Base-by-base conservation (phyloP, 2,888 invertebrate species). In the Microchrysa polita region DNA sequence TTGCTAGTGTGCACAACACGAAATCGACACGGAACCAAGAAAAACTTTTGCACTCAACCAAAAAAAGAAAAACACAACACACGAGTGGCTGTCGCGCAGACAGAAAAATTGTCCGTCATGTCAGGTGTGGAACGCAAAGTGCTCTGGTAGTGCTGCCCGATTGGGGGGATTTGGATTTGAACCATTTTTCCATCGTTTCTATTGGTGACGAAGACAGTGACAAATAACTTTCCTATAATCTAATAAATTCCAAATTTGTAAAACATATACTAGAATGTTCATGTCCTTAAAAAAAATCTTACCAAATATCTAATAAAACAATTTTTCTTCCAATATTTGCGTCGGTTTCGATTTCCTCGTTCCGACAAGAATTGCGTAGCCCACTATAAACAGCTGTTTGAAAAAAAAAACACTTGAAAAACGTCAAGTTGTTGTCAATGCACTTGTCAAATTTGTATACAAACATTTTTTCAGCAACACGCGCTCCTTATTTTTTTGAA, bases 81-180 rank as follows among this genome's bases (percentile, higher is more conserved):
- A 40, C 53, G 55, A 67, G 52, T 53, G 52, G 67, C 65, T 55
- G 67, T 67, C 60, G 60, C 42, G 57, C 75, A 72, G 65, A 74
- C 63, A 73, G 73, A 75, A 73, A 74, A 73, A 67, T 73, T 75
- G 69, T 73, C 75, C 75, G 75, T 75, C 75, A 75, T 75, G 27
- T 75, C 69, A 14, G n/a, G n/a, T n/a, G 44, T 42, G 18, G 12
- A 20, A 44, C 23, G 65, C 44, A 34, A 2, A 34, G 2, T 34
- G n/a, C n/a, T 34, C 27, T 18, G 5, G 42, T 67, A 40, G 61
- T 73, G 63, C 53, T 67, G 73, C 63, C 75, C 65, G 73, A 73
- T 63, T 34, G n/a, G 10, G 7, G 59, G 73, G 57, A 57, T 27
- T n/a, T 73, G 67, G 12, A 59, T 7, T 34, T 34, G 27, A n/a